Conservation (phyloP, 2,888 invertebrate species). For the Oxycera nigricornis region DNA sequence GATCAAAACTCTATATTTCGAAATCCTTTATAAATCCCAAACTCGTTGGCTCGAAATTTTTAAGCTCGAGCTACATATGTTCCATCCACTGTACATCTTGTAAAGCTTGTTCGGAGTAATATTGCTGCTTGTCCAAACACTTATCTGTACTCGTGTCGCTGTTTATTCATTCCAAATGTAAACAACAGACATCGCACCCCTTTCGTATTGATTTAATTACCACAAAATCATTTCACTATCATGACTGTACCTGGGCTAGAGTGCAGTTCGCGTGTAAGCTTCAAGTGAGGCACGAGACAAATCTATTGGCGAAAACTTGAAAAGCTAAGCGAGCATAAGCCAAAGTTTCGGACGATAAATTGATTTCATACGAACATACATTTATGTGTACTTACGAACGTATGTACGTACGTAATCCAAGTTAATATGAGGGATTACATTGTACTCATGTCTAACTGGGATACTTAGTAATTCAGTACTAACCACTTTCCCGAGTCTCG, state of each 20-base stretch:
- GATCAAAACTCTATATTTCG: too few species aligned
- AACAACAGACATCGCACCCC: background rate
- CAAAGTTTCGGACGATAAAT: background rate
- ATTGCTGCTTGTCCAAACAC: too few species aligned
- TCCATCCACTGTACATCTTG: too few species aligned
- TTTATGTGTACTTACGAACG: background rate
- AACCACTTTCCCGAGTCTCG: conserved; percentile 60
- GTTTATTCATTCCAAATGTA: background rate
- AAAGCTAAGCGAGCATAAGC: background rate
- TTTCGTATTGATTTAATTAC: conserved; percentile 17
- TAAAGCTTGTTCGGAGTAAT: too few species aligned
- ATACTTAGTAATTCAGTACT: conserved; percentile 45
- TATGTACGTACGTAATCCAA: background rate
- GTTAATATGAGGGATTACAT: background rate
- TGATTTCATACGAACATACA: background rate
- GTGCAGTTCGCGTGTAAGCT: too few species aligned
- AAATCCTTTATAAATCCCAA: too few species aligned
- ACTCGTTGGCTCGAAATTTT: too few species aligned
- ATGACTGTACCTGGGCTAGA: too few species aligned
- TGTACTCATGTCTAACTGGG: background rate
- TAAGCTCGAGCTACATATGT: too few species aligned
- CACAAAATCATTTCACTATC: background rate
- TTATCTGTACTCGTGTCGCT: too few species aligned
- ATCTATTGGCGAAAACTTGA: background rate
- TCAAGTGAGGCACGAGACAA: background rate